phyloP scores from a whole-genome alignment of 2,113 vertebrate genomes.

The Arenaria interpres region DNA sequence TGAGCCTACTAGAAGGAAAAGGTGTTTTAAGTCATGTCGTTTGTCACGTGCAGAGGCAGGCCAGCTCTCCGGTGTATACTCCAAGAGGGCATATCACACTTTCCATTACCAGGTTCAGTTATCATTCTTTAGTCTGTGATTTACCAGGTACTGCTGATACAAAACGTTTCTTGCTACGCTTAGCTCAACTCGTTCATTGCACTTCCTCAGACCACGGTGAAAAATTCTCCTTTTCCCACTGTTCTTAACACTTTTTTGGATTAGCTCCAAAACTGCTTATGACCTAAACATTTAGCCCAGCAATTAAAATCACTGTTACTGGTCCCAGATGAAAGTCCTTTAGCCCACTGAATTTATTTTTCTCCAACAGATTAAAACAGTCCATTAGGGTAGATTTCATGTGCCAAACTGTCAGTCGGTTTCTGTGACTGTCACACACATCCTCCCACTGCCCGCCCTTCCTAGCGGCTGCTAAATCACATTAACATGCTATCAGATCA shows the following conservation, averaged over 20 bases:
- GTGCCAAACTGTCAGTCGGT: neutral
- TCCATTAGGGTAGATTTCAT: neutral
- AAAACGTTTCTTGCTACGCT: neutral
- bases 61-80: neutral
- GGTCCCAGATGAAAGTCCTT: neutral
- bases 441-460: neutral
- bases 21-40: neutral
- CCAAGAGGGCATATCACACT: neutral
- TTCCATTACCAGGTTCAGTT: neutral
- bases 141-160: neutral
- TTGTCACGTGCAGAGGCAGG: neutral
- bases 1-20: neutral
- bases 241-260: neutral
- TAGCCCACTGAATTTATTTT: neutral
- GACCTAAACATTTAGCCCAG: neutral
- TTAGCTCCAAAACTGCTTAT: neutral
- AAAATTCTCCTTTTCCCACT: neutral
- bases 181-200: neutral
- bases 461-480: neutral
- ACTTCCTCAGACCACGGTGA: neutral
- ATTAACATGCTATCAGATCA: slow-evolving; percentile 48
- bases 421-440: slow-evolving; percentile 3
- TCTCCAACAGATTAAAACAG: slow-evolving; percentile 9
- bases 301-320: slow-evolving; percentile 8
- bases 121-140: neutral